Evolutionary conservation across 2,797 vertebrate genomes (phyloP), one percentile per base, ranked within the genome.

Genomic region (Channa striata): DNA sequence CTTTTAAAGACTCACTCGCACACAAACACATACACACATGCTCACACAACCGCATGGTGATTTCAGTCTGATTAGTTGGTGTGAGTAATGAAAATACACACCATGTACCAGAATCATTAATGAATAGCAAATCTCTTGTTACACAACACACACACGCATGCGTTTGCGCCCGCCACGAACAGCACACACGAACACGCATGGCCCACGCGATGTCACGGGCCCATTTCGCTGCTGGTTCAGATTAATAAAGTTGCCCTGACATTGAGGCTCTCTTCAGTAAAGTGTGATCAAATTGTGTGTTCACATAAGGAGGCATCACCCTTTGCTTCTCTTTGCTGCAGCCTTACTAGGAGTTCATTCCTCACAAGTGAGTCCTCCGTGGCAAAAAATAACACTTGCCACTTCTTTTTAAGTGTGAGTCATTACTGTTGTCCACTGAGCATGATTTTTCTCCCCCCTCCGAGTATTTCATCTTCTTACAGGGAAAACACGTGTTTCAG

Each of bases 21-120:
- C 20, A 37, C 23, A n/a, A 23, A 17, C 56, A 47, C 11, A 19
- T 33, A 54, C 37, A 25, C 34, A 53, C 65, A 60, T 52, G 30
- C 23, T 54, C 33, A 20, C 49, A 37, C 53, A 50, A n/a, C n/a
- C n/a, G n/a, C 90, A 90, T 80, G 86, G 91, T 93, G 93, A 94
- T 95, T 95, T 94, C 86, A 90, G 93, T 89, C 93, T 92, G 94
- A 94, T 95, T 95, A 95, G 92, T 92, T 93, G 84, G 89, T 94
- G 95, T 87, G 93, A 94, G 93, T 93, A 95, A 95, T 94, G 94
- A 94, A 94, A 94, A 95, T 88, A 87, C 81, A 86, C 74, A 58
- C 58, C 86, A 87, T 92, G 89, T 91, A 93, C 93, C 88, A 92
- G 91, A 93, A 89, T 90, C 77, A 74, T 83, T 93, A 87, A 93